Evolutionary conservation across 2,888 invertebrate genomes (phyloP), one percentile per base, ranked within the genome.

Genomic region (Drosophila bunnanda): DNA sequence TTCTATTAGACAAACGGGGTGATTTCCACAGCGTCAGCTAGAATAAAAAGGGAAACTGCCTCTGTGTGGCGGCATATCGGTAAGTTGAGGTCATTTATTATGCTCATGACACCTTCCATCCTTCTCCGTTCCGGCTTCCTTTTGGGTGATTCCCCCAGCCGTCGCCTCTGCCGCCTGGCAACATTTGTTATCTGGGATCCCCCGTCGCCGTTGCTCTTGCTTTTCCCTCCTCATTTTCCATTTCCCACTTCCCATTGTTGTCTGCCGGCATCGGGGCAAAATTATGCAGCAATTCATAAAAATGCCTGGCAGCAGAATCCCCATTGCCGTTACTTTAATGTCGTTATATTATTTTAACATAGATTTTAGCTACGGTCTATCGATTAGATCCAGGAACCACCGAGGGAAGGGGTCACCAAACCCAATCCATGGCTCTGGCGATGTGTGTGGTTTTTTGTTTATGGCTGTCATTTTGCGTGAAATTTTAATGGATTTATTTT

Each of bases 261-360:
- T 77, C 84, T 77, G 64, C 56, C 15, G 17, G 9, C 44, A 25
- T 25, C 44, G 28, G 32, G 50, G 54, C 64, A 64, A 77, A 88
- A 86, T 85, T 85, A 86, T 88, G 87, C 87, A 72, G 81, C 84
- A 86, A 85, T 87, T 85, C 84, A 85, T 88, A 88, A 83, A 85
- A 88, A 76, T 69, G 67, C 70, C 62, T 64, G 66, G 34, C 55
- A 69, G 34, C 38, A 32, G 58, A 52, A 17, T 30, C 36, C 44
- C 44, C 66, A 53, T 41, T 30, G 52, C 34, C 60, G 59, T 72
- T 76, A 76, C 69, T 76, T 71, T 68, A 68, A 76, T 73, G 36
- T 52, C 68, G 25, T 64, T 69, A 75, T 77, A 69, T 58, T 75
- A 58, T 73, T 76, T 73, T 68, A 78, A 73, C 88, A 59, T 58